Percentiles rank a stretch among this genome's conserved stretches.
phyloP scores from a whole-genome alignment of 2,888 invertebrate species.

The Branchellion lobata region DNA sequence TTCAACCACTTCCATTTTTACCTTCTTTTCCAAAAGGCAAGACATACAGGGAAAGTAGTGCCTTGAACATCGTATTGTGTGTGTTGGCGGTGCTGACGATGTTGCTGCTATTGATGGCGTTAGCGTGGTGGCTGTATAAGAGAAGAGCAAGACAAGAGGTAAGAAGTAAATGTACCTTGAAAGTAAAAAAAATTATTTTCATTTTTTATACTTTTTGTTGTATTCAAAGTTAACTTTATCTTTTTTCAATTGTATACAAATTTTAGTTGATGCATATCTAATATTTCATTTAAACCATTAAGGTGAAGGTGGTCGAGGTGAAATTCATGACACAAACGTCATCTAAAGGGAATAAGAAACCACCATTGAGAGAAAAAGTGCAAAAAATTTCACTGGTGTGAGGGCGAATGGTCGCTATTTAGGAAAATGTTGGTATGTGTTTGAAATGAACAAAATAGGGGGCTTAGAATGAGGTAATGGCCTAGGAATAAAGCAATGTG shows the following conservation, averaged over 20 bases:
- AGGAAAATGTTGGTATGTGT: too few species aligned
- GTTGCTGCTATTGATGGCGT: constrained; percentile 47
- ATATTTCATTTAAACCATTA: too few species aligned
- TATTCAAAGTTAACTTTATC: too few species aligned
- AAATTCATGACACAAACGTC: neutral
- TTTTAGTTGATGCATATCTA: too few species aligned
- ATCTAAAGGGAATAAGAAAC: constrained; percentile 3
- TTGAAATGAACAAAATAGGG: too few species aligned
- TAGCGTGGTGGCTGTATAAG: constrained; percentile 16
- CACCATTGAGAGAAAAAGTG: constrained; percentile 49
- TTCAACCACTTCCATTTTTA: neutral
- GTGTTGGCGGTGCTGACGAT: constrained; percentile 51
- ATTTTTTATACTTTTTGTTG: too few species aligned
- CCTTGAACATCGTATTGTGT: constrained; percentile 52
- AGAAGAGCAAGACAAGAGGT: neutral
- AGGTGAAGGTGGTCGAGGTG: constrained; percentile 15
- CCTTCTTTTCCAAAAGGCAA: constrained; percentile 25
- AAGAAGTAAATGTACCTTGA: too few species aligned
- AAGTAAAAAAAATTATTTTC: too few species aligned
- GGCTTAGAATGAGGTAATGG: too few species aligned
- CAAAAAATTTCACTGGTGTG: constrained; percentile 52
- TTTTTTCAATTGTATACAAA: too few species aligned
- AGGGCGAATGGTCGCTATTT: too few species aligned
- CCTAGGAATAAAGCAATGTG: too few species aligned
- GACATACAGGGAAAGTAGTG: constrained; percentile 48